phyloP scores from a whole-genome alignment of 2,113 vertebrate genomes.

The Donacobius atricapilla region DNA sequence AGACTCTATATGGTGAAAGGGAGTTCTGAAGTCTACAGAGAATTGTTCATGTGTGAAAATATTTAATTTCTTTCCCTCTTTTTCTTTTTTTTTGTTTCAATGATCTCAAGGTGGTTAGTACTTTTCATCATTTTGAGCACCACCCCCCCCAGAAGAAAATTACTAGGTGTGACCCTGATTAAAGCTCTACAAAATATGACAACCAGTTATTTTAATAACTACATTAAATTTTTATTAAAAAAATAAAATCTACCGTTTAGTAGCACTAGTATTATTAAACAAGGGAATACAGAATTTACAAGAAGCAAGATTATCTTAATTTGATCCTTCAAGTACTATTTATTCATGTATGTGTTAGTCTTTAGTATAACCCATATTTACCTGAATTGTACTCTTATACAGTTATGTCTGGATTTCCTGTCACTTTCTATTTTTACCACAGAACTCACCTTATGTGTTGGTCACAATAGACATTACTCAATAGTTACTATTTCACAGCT shows the following conservation, averaged over 20 bases:
- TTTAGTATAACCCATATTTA: background rate
- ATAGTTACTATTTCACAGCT: background rate
- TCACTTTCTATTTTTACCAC: background rate
- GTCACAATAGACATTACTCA: background rate
- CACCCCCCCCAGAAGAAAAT: background rate
- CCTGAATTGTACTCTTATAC: background rate
- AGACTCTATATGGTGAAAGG: background rate
- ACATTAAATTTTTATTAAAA: background rate
- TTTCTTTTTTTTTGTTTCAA: background rate
- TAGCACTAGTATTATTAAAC: background rate
- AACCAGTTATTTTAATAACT: background rate
- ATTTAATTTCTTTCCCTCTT: background rate
- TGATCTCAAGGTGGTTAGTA: background rate
- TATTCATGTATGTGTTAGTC: background rate
- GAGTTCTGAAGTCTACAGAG: conserved; percentile 5
- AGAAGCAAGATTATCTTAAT: background rate
- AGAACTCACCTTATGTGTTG: background rate
- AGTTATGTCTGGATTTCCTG: background rate
- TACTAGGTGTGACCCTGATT: background rate
- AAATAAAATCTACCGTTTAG: background rate
- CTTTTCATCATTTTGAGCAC: conserved; percentile 28
- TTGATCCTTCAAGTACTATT: background rate
- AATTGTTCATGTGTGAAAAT: background rate
- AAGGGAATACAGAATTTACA: background rate
- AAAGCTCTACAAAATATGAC: background rate